These are phyloP conservation scores for Balearica regulorum DNA, from an alignment of 2,797 vertebrate species.

Conservation along the genomic window DNA sequence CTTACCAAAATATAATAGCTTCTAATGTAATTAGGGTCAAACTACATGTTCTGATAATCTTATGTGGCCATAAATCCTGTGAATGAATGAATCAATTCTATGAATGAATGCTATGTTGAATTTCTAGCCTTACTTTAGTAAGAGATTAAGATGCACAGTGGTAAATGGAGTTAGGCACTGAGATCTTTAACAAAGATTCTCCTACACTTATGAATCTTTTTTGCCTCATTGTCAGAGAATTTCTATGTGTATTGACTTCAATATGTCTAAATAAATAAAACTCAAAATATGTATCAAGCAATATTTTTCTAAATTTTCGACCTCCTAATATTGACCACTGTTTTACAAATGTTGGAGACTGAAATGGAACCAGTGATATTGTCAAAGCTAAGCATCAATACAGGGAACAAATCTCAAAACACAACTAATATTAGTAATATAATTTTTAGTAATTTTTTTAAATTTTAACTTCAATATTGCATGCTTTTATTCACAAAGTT, in stretches of 20 bases:
- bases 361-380: background rate
- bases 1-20: background rate
- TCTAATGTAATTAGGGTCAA: background rate
- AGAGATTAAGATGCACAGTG: background rate
- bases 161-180: background rate
- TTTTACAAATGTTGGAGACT: background rate
- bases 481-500: background rate
- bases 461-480: background rate
- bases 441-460: background rate
- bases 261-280: background rate
- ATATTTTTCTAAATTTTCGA: background rate
- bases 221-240: background rate
- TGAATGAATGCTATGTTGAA: background rate
- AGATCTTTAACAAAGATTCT: background rate
- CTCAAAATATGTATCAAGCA: background rate
- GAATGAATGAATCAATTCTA: background rate
- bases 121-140: background rate
- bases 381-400: background rate
- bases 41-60: background rate
- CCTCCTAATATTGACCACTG: background rate
- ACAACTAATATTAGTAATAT: background rate
- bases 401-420: background rate
- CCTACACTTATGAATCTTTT: background rate
- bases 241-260: background rate
- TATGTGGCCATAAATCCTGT: background rate